Evolutionary conservation across 2,113 vertebrate species (phyloP).

Genomic region (Mandrillus leucophaeus): DNA sequence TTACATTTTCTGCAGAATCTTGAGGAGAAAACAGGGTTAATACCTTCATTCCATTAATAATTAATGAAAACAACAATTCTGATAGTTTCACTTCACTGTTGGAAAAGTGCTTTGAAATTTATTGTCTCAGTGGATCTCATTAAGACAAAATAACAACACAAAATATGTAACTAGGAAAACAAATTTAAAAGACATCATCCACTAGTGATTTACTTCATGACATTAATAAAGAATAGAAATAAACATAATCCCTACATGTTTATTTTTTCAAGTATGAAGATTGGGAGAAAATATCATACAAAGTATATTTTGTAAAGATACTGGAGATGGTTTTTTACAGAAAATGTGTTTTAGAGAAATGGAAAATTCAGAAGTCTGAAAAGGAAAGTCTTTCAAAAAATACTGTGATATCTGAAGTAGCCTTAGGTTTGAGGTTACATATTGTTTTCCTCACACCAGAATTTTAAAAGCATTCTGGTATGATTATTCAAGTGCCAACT

Average conservation of each 20-base stretch:
- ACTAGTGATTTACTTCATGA: not conserved
- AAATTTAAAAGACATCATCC: not conserved
- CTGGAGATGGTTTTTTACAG: not conserved
- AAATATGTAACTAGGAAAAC: not conserved
- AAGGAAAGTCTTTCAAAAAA: not conserved
- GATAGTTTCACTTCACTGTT: not conserved
- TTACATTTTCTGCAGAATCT: not conserved
- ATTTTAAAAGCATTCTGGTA: not conserved
- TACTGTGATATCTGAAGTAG: not conserved
- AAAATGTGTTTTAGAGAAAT: not conserved
- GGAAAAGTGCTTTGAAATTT: slow-evolving; percentile 13
- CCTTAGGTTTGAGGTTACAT: not conserved
- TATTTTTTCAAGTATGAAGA: not conserved
- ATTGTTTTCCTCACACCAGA: not conserved
- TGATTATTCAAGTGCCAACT: not conserved
- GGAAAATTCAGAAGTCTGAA: not conserved
- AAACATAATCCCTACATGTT: not conserved
- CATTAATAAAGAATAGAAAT: slow-evolving; percentile 21
- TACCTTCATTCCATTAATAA: not conserved
- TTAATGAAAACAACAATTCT: not conserved
- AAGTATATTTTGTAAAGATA: not conserved
- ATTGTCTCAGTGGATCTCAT: not conserved
- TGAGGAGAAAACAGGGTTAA: not conserved
- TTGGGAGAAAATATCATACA: not conserved
- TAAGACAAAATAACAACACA: not conserved